Base-by-base conservation (phyloP, 2,797 vertebrate species). In the Halcyon chelicuti region DNA sequence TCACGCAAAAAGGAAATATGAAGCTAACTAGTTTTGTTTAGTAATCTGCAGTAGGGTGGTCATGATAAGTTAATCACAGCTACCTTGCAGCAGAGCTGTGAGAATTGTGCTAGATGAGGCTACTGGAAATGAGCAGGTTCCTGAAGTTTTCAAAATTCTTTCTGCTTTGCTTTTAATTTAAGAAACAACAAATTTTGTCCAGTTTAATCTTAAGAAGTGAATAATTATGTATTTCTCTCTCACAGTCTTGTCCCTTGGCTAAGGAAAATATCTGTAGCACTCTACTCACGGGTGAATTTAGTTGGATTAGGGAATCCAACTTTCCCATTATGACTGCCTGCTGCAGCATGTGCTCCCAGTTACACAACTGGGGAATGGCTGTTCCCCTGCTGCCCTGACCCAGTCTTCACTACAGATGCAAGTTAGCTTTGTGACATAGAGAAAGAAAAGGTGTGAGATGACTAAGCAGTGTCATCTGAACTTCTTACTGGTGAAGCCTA, bases 321-420 rank as follows among this genome's bases (percentile, higher is more conserved):
- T 4, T 61, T 79, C 15, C 25, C 0, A 0, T 65, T 75, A 29
- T 2, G 26, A 29, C 29, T 18, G 16, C 7, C 6, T 42, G 46
- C 37, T 4, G 0, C 31, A 70, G 22, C 10, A 12, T 9, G 3
- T 54, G 33, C n/a, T 90, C n/a, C 46, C 39, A 26, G 22, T 22
- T 67, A 44, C 22, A 37, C 8, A 28, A 4, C 0, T 73, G 40
- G 52, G 44, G 51, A 57, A 44, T 7, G 75, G 46, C 6, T 67
- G 7, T 20, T 81, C 40, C 47, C 29, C 29, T 73, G 22, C 14
- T 71, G 2, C 19, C 49, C 67, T 49, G 17, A 51, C 26, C 15
- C 31, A 23, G 13, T 22, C 54, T 37, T 72, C 44, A 23, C 21
- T 57, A 51, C 28, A 90, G 40, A 47, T 33, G 9, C 14, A 78